phyloP scores from a whole-genome alignment of 2,113 vertebrate genomes.

The Nesoenas mayeri region DNA sequence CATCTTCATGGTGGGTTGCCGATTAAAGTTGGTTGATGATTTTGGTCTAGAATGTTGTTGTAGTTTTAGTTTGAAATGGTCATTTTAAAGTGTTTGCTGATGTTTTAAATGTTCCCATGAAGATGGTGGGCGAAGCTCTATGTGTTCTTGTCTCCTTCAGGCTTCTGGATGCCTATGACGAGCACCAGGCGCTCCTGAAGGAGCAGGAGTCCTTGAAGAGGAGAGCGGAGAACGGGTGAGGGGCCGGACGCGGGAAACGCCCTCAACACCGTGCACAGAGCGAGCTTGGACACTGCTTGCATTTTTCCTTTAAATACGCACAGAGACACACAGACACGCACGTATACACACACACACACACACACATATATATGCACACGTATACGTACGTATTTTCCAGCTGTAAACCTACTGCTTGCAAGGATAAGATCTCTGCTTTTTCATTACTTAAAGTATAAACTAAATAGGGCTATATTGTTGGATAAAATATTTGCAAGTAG shows the following conservation, averaged over 20 bases:
- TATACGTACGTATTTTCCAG: accelerated
- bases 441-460: accelerated
- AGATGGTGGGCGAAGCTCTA: background rate
- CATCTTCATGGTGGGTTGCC: accelerated
- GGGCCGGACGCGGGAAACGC: background rate
- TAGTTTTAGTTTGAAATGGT: accelerated
- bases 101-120: accelerated
- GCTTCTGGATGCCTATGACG: constrained; percentile 88
- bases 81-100: accelerated
- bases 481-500: accelerated
- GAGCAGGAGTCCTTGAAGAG: constrained; percentile 90
- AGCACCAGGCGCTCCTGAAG: constrained; percentile 90
- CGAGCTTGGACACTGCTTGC: accelerated
- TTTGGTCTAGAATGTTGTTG: background rate
- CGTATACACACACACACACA: too few species aligned
- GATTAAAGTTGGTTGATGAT: accelerated
- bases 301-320: background rate
- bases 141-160: constrained; percentile 60
- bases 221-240: constrained; percentile 93
- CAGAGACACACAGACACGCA: too few species aligned
- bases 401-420: background rate
- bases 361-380: too few species aligned
- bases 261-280: background rate
- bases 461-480: background rate
- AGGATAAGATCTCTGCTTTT: accelerated